Base-by-base conservation (phyloP, 2,113 vertebrate genomes). In the Scortum barcoo region DNA sequence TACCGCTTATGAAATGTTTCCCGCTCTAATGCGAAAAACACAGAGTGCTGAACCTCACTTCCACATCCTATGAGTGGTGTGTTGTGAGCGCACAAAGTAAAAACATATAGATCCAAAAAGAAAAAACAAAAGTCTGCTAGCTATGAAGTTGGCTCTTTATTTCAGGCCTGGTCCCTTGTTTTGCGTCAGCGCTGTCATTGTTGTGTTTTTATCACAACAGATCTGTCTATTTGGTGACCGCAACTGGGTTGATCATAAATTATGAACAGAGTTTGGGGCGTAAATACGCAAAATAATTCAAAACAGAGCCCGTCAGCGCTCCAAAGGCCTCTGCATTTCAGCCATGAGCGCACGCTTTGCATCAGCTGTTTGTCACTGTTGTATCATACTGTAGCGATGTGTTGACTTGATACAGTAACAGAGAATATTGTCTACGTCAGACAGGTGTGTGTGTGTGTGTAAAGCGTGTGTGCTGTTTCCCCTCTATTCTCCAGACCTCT, bases 401-500 rank as follows among this genome's bases (percentile, higher is more conserved):
- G 58, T 61, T 78, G 80, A 67, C 19, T 42, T 26, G 36, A 72
- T 80, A 82, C 57, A 76, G 72, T 28, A 51, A 33, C 56, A 60
- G 28, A 20, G 13, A 46, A 63, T 58, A 22, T 67, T 71, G n/a
- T 62, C 16, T 24, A 48, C 8, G 62, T 54, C 61, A 42, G 22
- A 65, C 28, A 71, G 38, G 54, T 80, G 69, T 86, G 28, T 51
- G 20, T 58, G 67, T 70, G 46, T 42, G 66, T 56, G 40, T 53
- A 58, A 58, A 66, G 50, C 42, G 73, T 56, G 54, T 56, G 36
- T 53, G 58, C 5, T 0, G 19, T 46, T 26, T 24, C 46, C 14
- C 17, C 19, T 56, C 14, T 13, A 54, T 78, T 74, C 48, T n/a
- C 44, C 63, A 36, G 83, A 88, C 54, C 85, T 87, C 70, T 89